phyloP scores from a whole-genome alignment of 1,140 invertebrate species.

The Pseudomyrmex concolor region DNA sequence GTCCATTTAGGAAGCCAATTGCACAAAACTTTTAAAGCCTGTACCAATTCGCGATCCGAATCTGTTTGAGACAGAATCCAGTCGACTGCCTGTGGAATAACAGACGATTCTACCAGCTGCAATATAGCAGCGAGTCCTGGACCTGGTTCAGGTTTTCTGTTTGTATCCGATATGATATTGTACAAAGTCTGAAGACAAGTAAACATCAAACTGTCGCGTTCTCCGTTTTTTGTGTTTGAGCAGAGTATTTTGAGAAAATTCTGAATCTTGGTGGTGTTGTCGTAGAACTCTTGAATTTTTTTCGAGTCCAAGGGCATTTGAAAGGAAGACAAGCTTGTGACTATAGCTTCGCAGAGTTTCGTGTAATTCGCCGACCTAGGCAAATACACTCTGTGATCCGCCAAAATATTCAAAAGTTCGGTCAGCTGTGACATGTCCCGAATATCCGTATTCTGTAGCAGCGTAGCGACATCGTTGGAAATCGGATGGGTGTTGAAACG shows the following conservation, averaged over 20 bases:
- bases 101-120: conserved; percentile 82
- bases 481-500: conserved; percentile 55
- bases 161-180: conserved; percentile 77
- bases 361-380: conserved; percentile 53
- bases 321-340: conserved; percentile 72
- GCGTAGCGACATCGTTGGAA: conserved; percentile 69
- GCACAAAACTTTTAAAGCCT: conserved; percentile 84
- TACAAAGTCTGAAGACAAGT: conserved; percentile 78
- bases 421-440: conserved; percentile 71
- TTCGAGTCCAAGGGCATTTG: conserved; percentile 58
- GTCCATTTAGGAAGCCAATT: conserved; percentile 85
- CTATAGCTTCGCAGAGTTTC: conserved; percentile 74
- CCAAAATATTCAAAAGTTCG: conserved; percentile 68
- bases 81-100: conserved; percentile 83
- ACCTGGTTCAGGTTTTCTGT: conserved; percentile 78
- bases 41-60: conserved; percentile 81
- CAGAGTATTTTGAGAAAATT: conserved; percentile 69
- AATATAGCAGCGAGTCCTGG: conserved; percentile 86
- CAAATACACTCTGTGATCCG: conserved; percentile 66
- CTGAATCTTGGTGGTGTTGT: conserved; percentile 68
- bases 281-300: conserved; percentile 65
- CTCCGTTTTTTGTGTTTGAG: conserved; percentile 51
- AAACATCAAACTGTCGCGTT: conserved; percentile 67
- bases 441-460: conserved; percentile 63
- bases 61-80: conserved; percentile 80